phyloP scores from a whole-genome alignment of 2,888 invertebrate genomes.

The Clitarchus hookeri region DNA sequence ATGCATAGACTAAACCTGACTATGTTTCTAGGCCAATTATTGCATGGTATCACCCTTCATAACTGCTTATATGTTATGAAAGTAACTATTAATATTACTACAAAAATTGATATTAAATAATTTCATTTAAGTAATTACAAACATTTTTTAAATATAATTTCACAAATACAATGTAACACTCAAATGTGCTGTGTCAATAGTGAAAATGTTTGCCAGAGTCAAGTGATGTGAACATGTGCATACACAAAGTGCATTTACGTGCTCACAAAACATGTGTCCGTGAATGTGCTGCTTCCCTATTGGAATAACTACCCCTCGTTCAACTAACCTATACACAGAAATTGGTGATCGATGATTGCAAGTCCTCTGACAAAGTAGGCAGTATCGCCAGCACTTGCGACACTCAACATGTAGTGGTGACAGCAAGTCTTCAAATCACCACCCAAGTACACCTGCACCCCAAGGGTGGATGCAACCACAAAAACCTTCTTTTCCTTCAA shows the following conservation, averaged over 20 bases:
- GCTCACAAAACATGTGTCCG: background rate
- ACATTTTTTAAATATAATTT: no score
- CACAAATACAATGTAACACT: no score
- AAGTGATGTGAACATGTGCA: background rate
- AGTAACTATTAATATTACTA: no score
- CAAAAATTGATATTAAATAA: no score
- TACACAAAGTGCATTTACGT: background rate
- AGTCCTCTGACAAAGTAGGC: conserved; percentile 46
- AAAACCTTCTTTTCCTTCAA: conserved; percentile 46
- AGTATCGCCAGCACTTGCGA: conserved; percentile 40
- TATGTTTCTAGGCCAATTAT: no score
- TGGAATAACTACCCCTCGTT: background rate
- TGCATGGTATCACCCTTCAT: no score
- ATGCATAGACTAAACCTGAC: no score
- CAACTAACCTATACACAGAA: conserved; percentile 47
- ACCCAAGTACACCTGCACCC: conserved; percentile 47
- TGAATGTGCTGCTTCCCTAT: background rate
- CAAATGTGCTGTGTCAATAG: no score
- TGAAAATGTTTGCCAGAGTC: no score
- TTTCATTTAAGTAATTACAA: no score
- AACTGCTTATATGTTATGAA: no score
- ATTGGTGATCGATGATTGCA: conserved; percentile 46
- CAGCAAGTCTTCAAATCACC: conserved; percentile 45
- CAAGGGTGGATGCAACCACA: conserved; percentile 47
- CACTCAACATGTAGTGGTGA: conserved; percentile 48